phyloP scores from a whole-genome alignment of 2,113 vertebrate genomes.

The Neofelis nebulosa region DNA sequence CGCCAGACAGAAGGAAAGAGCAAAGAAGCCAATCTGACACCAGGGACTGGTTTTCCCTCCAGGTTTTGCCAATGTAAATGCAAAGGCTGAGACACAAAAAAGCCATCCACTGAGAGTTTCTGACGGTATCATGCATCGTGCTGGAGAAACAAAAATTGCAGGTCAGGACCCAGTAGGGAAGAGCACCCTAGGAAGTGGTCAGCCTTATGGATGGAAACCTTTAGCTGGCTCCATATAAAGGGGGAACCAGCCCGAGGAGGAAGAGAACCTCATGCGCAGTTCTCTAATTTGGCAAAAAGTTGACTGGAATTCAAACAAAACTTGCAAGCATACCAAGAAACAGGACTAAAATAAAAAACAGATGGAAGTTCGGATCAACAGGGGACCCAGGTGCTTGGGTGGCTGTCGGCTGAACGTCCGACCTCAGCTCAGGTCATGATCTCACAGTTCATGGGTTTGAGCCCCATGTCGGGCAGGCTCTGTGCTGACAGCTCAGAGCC shows the following conservation, averaged over 20 bases:
- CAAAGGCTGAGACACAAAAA: background rate
- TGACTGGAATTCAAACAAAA: background rate
- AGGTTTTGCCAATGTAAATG: background rate
- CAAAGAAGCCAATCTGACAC: background rate
- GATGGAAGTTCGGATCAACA: background rate
- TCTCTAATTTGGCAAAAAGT: background rate
- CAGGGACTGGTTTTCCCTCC: background rate
- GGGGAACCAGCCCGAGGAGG: background rate
- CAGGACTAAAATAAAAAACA: background rate
- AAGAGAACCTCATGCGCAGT: background rate
- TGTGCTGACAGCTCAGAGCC: no score
- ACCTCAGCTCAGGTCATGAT: no score
- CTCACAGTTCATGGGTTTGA: no score
- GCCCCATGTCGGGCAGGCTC: no score
- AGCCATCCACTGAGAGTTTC: background rate
- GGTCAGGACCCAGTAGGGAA: background rate
- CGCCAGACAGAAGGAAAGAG: background rate
- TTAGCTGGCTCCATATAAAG: fast-evolving
- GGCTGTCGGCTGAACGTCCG: no score
- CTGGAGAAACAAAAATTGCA: background rate
- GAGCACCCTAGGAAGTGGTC: background rate
- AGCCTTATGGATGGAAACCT: background rate
- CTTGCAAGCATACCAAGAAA: background rate
- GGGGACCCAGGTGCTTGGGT: background rate
- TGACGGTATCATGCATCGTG: fast-evolving